phyloP scores from a whole-genome alignment of 1,140 invertebrate genomes.

The Euglossa dilemma region DNA sequence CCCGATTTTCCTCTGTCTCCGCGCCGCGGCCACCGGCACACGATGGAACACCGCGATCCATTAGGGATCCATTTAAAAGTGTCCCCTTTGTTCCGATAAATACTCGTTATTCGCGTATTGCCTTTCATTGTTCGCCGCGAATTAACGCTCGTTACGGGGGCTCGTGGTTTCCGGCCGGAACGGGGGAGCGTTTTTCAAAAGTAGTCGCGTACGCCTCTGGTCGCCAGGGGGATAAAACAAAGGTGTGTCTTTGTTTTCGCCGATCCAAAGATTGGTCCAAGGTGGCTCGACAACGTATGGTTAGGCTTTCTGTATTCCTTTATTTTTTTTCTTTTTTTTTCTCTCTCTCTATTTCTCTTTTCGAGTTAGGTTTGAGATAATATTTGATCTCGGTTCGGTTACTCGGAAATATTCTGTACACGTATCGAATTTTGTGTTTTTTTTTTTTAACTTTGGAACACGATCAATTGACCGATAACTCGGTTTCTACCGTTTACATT shows the following conservation, averaged over 20 bases:
- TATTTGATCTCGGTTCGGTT: too few relatives aligned
- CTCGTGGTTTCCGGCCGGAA: background rate
- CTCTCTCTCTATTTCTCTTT: too few relatives aligned
- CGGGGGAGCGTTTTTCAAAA: background rate
- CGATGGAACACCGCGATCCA: conserved; percentile 9
- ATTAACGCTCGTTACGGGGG: conserved; percentile 32
- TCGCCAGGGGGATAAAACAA: background rate
- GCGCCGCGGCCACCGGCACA: background rate
- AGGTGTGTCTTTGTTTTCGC: background rate
- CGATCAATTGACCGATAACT: too few relatives aligned
- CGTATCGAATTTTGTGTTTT: too few relatives aligned
- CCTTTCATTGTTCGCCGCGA: conserved; percentile 29
- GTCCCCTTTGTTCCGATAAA: conserved; percentile 27
- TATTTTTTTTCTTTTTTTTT: too few relatives aligned
- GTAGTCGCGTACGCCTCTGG: background rate
- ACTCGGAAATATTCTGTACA: too few relatives aligned
- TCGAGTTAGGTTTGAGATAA: too few relatives aligned
- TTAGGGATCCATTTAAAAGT: conserved; percentile 34
- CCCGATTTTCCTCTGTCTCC: conserved; percentile 7
- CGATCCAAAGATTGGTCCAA: background rate
- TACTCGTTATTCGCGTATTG: conserved; percentile 25
- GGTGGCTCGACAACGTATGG: too few relatives aligned
- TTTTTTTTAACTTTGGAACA: too few relatives aligned
- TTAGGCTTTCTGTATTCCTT: too few relatives aligned
- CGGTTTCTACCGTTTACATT: too few relatives aligned